phyloP scores from a whole-genome alignment of 2,888 invertebrate genomes.

The Andrena haemorrhoa region DNA sequence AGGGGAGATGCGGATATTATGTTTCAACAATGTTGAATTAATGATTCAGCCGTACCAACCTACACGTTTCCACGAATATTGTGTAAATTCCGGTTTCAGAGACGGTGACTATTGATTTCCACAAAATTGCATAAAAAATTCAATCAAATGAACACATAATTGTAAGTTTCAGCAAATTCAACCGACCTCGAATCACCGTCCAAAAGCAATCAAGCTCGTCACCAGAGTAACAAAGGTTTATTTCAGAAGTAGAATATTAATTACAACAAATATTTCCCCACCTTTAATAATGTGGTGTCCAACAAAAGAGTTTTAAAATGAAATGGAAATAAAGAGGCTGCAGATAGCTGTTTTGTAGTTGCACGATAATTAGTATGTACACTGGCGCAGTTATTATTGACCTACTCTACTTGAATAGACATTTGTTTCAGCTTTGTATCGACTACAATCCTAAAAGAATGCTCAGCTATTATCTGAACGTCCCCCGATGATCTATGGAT shows the following conservation, averaged over 20 bases:
- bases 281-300: not conserved
- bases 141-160: not conserved
- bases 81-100: not conserved
- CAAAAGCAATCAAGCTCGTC: not conserved
- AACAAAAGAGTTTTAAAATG: no score
- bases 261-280: not conserved
- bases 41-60: not conserved
- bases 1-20: not conserved
- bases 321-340: not conserved
- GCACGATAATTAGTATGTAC: not conserved
- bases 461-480: not conserved
- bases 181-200: not conserved
- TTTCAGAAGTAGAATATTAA: not conserved
- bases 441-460: not conserved
- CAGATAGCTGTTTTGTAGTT: not conserved
- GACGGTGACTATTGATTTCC: constrained; percentile 2
- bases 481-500: no score
- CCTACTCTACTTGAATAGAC: not conserved
- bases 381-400: not conserved
- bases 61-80: not conserved
- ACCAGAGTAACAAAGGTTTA: not conserved
- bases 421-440: not conserved
- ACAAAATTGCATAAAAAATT: not conserved
- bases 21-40: constrained; percentile 7
- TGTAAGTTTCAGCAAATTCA: not conserved